phyloP scores from a whole-genome alignment of 1,140 invertebrate genomes.

The Thaumatotibia leucotreta region DNA sequence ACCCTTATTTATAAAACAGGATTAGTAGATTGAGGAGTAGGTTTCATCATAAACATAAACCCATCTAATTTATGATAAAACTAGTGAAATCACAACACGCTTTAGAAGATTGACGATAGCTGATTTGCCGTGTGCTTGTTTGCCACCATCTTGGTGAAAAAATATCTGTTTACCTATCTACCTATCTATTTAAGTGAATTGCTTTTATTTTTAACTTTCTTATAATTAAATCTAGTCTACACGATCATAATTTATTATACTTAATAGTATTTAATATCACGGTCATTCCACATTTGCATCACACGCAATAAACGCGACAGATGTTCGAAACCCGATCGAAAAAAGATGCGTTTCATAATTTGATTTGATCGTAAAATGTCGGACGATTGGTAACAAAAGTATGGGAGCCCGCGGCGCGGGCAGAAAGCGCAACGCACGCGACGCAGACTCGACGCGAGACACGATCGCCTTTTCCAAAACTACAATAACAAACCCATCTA shows the following conservation, averaged over 20 bases:
- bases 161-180: too few species aligned
- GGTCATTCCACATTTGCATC: slow-evolving; percentile 21
- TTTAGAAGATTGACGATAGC: too few species aligned
- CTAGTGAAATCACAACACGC: too few species aligned
- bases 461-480: neutral
- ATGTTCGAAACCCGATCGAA: slow-evolving; percentile 19
- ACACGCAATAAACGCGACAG: slow-evolving; percentile 28
- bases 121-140: too few species aligned
- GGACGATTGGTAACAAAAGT: slow-evolving; percentile 14
- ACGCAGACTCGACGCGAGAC: neutral
- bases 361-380: slow-evolving; percentile 24
- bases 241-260: too few species aligned
- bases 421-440: slow-evolving; percentile 64
- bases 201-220: too few species aligned
- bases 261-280: neutral
- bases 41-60: too few species aligned
- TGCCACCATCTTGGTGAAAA: too few species aligned
- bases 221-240: neutral
- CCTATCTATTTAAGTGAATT: too few species aligned
- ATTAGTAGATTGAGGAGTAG: too few species aligned
- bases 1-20: too few species aligned
- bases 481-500: neutral
- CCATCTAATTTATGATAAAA: too few species aligned
- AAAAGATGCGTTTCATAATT: slow-evolving; percentile 40
- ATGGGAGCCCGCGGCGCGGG: slow-evolving; percentile 23